Evolutionary conservation across 2,888 invertebrate genomes (phyloP), one percentile per base, ranked within the genome.

Genomic region (Hermaeophaga mercurialis): DNA sequence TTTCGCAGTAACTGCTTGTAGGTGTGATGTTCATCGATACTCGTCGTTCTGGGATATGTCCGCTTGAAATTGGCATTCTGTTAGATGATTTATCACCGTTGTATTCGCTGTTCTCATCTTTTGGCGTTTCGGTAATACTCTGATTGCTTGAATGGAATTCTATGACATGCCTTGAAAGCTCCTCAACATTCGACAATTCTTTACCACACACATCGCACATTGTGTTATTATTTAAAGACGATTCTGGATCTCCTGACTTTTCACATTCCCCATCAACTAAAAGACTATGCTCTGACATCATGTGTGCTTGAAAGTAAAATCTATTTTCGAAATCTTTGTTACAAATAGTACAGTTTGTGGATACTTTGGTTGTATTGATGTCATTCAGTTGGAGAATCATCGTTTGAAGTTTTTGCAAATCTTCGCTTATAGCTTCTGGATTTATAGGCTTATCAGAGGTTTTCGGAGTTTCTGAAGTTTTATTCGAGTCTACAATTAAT

Each of bases 1-100:
- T 95, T 76, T 96, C 96, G 76, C 97, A 97, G 77, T 94, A 95
- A 72, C 94, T 94, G 60, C 90, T 91, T 1, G 91, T 87, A 0
- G 88, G 87, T 0, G 86, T 85, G 57, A 84, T 74, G 28, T 83
- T 84, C 68, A 83, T 81, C 0, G 86, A 84, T 34, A 85, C 79
- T 28, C 84, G 80, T 38, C 85, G 81, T 56, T 83, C 83, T 9
- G 78, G 66, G 12, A 72, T 70, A 28, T 70, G 71, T 5, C 70
- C 68, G 17, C 67, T 66, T 1, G 71, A 57, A 62, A 63, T 46
- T 54, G 67, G 60, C 22, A 65, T 58, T 55, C 73, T 69, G 44
- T 71, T 75, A 1, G 76, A 70, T 4, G 74, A 72, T 55, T 81
- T 79, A 33, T 82, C 82, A 18, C 80, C 79, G 18, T 75, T 73